Evolutionary conservation across 2,888 invertebrate genomes (phyloP).

Genomic region (Drosophila prolongata): DNA sequence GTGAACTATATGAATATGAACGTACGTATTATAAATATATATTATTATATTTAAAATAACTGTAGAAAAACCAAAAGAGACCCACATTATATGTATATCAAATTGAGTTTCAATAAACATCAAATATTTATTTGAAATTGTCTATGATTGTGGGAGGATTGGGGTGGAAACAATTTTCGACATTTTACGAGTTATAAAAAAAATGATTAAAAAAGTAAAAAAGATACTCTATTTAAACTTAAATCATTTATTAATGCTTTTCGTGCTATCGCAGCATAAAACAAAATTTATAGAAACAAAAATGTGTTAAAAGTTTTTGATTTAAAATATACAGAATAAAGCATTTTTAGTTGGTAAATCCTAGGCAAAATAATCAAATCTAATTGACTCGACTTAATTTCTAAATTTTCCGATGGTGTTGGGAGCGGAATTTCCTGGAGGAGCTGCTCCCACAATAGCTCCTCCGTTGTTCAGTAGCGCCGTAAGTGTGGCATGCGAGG

Average conservation of each 20-base stretch:
- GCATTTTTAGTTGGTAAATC: not conserved
- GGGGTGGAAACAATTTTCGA: not conserved
- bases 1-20: constrained; percentile 53
- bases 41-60: constrained; percentile 49
- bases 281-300: too few relatives aligned
- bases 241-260: too few relatives aligned
- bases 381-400: constrained; percentile 5
- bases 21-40: constrained; percentile 53
- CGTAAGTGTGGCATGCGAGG: constrained; percentile 84
- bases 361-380: not conserved
- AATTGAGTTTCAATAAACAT: constrained; percentile 78
- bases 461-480: constrained; percentile 81
- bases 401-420: constrained; percentile 18
- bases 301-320: too few relatives aligned
- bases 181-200: not conserved
- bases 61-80: constrained; percentile 55
- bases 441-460: constrained; percentile 15
- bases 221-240: too few relatives aligned
- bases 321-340: not conserved
- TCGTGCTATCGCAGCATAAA: too few relatives aligned
- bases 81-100: constrained; percentile 68
- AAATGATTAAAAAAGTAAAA: too few relatives aligned
- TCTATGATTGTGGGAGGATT: not conserved
- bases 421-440: constrained; percentile 13
- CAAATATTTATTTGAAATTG: constrained; percentile 64